Evolutionary conservation across 37 sponge, comb jelly and placozoan genomes (phyloP).

Genomic region (Aplysina aerophoba): DNA sequence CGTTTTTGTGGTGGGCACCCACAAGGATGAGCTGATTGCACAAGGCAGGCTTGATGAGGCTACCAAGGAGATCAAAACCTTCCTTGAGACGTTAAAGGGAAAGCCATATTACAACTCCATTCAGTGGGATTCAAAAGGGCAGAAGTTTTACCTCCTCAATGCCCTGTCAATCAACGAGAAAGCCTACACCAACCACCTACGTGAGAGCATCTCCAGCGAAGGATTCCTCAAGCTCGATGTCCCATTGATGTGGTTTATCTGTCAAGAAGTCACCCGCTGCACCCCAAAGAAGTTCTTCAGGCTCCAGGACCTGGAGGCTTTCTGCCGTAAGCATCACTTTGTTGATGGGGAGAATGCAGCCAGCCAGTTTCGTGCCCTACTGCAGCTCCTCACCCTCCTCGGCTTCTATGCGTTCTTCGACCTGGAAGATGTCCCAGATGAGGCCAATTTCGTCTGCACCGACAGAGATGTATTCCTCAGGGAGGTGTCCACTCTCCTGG

Average conservation of each 20-base stretch:
- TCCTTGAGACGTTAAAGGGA: background rate
- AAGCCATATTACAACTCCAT: constrained; percentile 14
- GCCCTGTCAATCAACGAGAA: background rate
- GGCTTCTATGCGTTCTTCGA: constrained; percentile 20
- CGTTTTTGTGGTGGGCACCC: background rate
- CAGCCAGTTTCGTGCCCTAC: background rate
- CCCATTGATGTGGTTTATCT: constrained; percentile 10
- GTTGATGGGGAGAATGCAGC: constrained; percentile 10
- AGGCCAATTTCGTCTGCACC: background rate
- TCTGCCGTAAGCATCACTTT: background rate
- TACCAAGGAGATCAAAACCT: background rate
- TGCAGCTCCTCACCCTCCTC: background rate
- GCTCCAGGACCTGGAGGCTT: background rate
- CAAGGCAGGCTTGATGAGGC: background rate
- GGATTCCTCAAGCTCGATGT: background rate
- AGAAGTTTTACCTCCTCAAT: background rate
- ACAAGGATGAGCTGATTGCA: background rate
- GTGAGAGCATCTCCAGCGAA: background rate
- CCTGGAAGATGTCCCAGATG: background rate
- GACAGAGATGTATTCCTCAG: background rate
- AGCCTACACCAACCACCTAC: background rate
- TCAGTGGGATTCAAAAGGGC: background rate
- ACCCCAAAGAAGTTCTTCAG: background rate
- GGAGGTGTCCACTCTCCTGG: background rate
- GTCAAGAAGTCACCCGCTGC: background rate